Evolutionary conservation across 2,888 invertebrate species (phyloP), one percentile per base, ranked within the genome.

Genomic region (Amphipyra tragopoginis): DNA sequence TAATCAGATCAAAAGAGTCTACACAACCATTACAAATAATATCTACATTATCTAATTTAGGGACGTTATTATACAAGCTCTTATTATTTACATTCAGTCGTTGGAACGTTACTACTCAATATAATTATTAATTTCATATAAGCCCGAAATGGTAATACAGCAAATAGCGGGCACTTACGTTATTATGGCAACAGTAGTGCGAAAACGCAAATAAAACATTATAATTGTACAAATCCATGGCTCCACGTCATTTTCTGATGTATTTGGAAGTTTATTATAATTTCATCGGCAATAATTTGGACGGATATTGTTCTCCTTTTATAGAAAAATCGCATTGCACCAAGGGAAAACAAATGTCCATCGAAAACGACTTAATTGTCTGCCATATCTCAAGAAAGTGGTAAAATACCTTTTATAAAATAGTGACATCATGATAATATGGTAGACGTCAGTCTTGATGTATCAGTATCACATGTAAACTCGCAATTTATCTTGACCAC

Each of bases 181-280:
- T 89, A 91, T 87, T 90, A 92, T 92, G 92, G 91, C 92, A 91
- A 88, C 84, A 81, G 79, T 84, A 80, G 85, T 86, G 85, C 87
- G 82, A 85, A 87, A 80, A 86, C 86, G 86, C 86, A 79, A 82
- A 78, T 75, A 71, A 79, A 77, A 84, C 84, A 82, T 73, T 72
- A 73, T 56, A 65, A 86, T 91, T 90, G 88, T 89, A 90, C 90
- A 86, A 77, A 82, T 78, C 75, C 82, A 89, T 89, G 90, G 89
- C 87, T 86, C 82, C 70, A 73, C 67, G 50, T 63, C 49, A 76
- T 69, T 72, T 53, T 66, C 66, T 57, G 61, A 53, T 44, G 53
- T 53, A 52, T 55, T 51, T 57, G 62, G 68, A 77, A 75, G 65
- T 63, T 64, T 15, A 64, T 56, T 59, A 43, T 29, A 58, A 65